phyloP scores from a whole-genome alignment of 2,113 vertebrate species.

The Cygnus atratus region DNA sequence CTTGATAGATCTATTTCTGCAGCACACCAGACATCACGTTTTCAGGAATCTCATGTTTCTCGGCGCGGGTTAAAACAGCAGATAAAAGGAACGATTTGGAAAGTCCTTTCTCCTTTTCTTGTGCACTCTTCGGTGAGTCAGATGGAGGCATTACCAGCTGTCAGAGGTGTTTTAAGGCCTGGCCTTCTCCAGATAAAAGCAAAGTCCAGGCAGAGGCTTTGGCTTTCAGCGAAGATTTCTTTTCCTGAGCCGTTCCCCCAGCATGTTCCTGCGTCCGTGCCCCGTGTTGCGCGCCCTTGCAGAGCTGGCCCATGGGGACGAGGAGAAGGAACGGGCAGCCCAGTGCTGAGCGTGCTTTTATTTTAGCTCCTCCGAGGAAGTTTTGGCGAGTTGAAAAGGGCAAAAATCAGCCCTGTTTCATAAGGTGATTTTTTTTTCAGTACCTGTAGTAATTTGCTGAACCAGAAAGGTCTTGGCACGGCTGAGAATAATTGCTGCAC shows the following conservation, averaged over 20 bases:
- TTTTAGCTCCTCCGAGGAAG: background rate
- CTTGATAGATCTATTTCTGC: background rate
- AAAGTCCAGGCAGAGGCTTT: background rate
- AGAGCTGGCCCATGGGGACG: fast-evolving
- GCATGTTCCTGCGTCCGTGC: fast-evolving
- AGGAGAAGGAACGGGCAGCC: background rate
- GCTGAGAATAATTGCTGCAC: background rate
- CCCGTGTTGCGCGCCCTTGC: fast-evolving
- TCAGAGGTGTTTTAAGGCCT: constrained; percentile 9
- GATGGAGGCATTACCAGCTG: background rate
- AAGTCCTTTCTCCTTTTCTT: constrained; percentile 15
- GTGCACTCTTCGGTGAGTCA: background rate
- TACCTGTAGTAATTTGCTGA: background rate
- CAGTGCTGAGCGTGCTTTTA: background rate
- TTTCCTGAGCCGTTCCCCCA: background rate
- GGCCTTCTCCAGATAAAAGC: constrained; percentile 1
- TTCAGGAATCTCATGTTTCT: background rate
- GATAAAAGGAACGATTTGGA: background rate
- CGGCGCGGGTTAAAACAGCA: background rate
- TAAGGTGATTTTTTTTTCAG: background rate
- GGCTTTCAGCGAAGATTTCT: background rate
- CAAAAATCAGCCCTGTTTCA: background rate
- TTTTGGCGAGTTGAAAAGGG: background rate
- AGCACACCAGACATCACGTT: background rate
- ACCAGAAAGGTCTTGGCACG: background rate